Percentiles rank a stretch among this genome's conserved stretches.
Conservation (phyloP, 2,113 vertebrate species). For the Hippocampus comes region DNA sequence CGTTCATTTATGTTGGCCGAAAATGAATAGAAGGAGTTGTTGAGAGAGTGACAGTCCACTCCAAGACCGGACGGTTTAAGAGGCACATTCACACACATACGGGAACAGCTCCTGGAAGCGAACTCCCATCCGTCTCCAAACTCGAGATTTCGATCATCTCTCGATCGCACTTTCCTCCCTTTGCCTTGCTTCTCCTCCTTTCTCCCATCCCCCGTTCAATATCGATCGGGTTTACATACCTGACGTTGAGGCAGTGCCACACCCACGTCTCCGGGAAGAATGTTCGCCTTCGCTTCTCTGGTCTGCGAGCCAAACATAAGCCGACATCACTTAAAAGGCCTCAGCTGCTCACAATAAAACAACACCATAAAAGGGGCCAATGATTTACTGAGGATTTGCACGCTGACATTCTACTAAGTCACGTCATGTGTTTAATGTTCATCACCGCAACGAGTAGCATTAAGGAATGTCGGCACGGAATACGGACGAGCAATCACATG, state of each 20-base stretch:
- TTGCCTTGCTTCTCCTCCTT: not conserved
- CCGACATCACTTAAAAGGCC: constrained; percentile 52
- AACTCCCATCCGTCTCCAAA: not conserved
- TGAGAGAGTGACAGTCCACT: constrained; percentile 41
- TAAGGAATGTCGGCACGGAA: constrained; percentile 30
- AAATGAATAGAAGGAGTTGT: constrained; percentile 53
- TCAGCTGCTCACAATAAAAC: constrained; percentile 57
- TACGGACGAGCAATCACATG: constrained; percentile 21
- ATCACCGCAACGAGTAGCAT: constrained; percentile 26
- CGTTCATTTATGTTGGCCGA: constrained; percentile 56
- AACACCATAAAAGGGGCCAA: constrained; percentile 49
- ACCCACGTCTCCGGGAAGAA: constrained; percentile 93
- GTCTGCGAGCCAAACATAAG: constrained; percentile 70
- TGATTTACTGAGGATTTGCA: constrained; percentile 41
- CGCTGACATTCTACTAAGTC: constrained; percentile 35
- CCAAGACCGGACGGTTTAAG: constrained; percentile 50
- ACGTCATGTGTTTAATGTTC: constrained; percentile 53
- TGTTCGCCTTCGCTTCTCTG: constrained; percentile 84
- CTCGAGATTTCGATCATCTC: not conserved
- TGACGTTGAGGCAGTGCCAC: constrained; percentile 88
- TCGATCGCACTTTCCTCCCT: not conserved
- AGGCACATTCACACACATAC: constrained; percentile 49
- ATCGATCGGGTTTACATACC: constrained; percentile 69
- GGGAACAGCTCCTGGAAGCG: constrained; percentile 26
- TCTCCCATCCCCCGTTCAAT: not conserved